Evolutionary conservation across 2,797 vertebrate genomes (phyloP).

Genomic region (Podarcis siculus): DNA sequence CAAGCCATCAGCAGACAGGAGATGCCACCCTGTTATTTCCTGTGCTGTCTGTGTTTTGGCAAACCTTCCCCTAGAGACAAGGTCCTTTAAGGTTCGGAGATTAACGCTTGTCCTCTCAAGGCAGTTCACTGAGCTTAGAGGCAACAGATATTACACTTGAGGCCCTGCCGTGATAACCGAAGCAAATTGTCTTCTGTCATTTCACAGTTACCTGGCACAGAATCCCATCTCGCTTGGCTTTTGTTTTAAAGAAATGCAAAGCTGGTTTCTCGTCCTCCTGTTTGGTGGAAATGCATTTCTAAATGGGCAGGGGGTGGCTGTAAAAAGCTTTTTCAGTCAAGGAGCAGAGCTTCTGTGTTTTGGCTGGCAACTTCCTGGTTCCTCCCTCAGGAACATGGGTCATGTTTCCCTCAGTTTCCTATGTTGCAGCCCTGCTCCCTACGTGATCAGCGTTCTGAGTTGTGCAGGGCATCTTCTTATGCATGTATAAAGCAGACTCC

Average conservation of each 20-base stretch:
- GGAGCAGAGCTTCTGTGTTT: not conserved
- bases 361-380: not conserved
- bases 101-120: slow-evolving; percentile 11
- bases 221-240: not conserved
- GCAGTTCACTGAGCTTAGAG: slow-evolving; percentile 12
- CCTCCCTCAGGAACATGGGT: not conserved
- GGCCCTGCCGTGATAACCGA: not conserved
- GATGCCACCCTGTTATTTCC: not conserved
- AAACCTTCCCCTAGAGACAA: not conserved
- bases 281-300: not conserved
- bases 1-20: not conserved
- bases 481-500: too few species aligned
- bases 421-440: not conserved
- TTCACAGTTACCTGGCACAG: not conserved
- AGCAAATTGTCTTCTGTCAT: not conserved
- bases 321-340: not conserved
- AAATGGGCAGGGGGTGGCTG: not conserved
- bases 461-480: too few species aligned
- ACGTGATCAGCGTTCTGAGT: too few species aligned
- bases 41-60: slow-evolving; percentile 4
- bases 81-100: not conserved
- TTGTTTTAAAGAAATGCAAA: not conserved
- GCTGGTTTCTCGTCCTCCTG: not conserved
- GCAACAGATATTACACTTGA: not conserved
- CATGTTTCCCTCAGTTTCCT: not conserved